Base-by-base conservation (phyloP, 2,797 vertebrate species). In the Botia kubotai region DNA sequence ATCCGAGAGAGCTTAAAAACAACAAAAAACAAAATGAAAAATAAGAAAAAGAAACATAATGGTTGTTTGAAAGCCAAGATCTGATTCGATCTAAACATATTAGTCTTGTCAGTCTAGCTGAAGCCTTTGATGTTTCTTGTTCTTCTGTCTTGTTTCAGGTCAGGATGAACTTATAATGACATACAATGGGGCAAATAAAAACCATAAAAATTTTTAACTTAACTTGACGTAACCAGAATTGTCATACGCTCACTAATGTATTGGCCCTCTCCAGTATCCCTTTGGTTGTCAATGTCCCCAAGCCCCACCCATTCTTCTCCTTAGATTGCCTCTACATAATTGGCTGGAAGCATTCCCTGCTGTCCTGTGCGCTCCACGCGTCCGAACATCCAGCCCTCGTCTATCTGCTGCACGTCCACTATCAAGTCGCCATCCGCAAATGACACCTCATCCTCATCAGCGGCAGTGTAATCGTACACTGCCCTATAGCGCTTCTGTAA, bases 331-430 rank as follows among this genome's bases (percentile, higher is more conserved):
- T 96, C 95, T 85, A 99, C 95, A 1, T 98, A 99, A 93, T 99
- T 98, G 66, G 97, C 95, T 0, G 98, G 98, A 23, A 99, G 95
- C 96, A 99, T 95, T 0, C 98, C 97, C 0, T 94, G 94, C 91
- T 97, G 95, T 0, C 97, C 97, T 0, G 97, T 98, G 90, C 98
- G 96, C 92, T 97, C 96, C 91, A 98, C 97, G 7, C 94, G 95
- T 58, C 98, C 98, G 0, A 96, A 98, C 95, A 98, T 95, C 98
- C 97, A 99, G 0, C 98, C 98, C 0, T 98, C 97, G 0, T 98
- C 97, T 4, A 99, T 98, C 83, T 94, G 95, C 94, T 98, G 97
- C 87, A 97, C 96, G 0, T 99, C 97, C 80, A 93, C 55, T 77
- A 99, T 96, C 84, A 96, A 82, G 75, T 99, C 98, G 0, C 97